phyloP scores from a whole-genome alignment of 2,797 vertebrate genomes.

The Rhabdophis nuchalis region DNA sequence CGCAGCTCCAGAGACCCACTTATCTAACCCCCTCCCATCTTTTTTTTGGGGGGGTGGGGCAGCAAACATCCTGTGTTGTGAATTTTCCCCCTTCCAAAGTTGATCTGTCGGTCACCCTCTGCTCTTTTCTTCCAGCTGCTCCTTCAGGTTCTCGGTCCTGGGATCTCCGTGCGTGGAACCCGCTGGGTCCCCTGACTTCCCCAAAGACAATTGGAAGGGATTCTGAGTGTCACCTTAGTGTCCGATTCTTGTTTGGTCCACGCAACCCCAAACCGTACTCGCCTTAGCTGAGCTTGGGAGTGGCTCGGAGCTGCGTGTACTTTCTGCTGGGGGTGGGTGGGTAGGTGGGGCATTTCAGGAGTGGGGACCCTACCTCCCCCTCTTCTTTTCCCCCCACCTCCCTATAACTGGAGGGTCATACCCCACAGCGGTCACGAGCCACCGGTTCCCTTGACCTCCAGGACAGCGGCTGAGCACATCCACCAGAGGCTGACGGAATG shows the following conservation, averaged over 20 bases:
- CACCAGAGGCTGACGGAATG: not conserved
- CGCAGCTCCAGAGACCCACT: not conserved
- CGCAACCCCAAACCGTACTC: not conserved
- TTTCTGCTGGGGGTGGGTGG: not conserved
- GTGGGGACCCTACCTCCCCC: not conserved
- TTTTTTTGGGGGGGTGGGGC: no score
- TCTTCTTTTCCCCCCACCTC: not conserved
- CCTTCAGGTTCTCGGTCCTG: not conserved
- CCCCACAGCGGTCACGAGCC: not conserved
- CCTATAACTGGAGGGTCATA: no score
- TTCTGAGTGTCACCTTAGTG: not conserved
- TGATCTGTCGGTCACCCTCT: not conserved
- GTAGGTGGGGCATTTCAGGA: not conserved
- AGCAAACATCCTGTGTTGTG: not conserved
- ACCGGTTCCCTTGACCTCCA: not conserved
- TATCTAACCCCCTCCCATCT: no score
- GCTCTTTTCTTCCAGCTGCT: no score
- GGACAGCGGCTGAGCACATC: not conserved
- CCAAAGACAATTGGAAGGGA: not conserved
- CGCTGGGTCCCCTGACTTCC: not conserved
- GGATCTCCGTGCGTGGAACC: not conserved
- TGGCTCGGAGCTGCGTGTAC: no score
- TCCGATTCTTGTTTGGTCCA: accelerated
- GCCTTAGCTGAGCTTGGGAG: accelerated
- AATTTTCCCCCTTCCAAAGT: not conserved